Percentiles rank a stretch among this genome's conserved stretches.
Evolutionary conservation across 2,888 invertebrate genomes (phyloP).

Genomic region (Agapetus fuscipes): DNA sequence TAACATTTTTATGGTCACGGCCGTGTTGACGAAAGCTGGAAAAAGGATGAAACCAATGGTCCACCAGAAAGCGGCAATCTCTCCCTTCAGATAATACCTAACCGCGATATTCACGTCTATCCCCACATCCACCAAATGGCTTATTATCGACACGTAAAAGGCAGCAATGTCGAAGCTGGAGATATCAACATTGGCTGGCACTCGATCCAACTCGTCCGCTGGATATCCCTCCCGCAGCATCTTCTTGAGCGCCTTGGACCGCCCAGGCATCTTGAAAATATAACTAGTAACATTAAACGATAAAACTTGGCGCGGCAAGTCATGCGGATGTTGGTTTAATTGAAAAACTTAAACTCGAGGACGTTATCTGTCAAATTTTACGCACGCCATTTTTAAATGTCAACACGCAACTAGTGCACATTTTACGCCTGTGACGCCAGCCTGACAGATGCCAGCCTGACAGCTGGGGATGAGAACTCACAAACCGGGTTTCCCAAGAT

Average conservation of each 20-base stretch:
- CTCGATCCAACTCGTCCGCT: conserved; percentile 48
- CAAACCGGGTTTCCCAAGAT: too few species aligned
- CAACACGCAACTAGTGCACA: too few species aligned
- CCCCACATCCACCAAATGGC: conserved; percentile 58
- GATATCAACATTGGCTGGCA: conserved; percentile 49
- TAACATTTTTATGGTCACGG: conserved; percentile 65
- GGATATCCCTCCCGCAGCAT: conserved; percentile 8
- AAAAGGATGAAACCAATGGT: conserved; percentile 62
- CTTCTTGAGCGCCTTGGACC: conserved; percentile 10
- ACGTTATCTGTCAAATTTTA: conserved; percentile 7
- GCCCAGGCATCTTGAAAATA: conserved; percentile 11
- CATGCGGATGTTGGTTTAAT: too few species aligned
- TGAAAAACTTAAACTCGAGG: neutral
- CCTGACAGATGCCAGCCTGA: too few species aligned
- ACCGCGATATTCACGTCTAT: conserved; percentile 62
- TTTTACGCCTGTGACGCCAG: too few species aligned
- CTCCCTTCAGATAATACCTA: conserved; percentile 47
- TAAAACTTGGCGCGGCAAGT: too few species aligned
- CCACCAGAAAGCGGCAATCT: conserved; percentile 53
- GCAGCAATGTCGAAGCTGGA: conserved; percentile 54
- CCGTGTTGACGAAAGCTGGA: conserved; percentile 66
- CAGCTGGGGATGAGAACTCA: too few species aligned
- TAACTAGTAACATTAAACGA: conserved; percentile 2
- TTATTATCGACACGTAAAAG: conserved; percentile 55
- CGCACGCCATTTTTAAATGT: too few species aligned